Conservation (phyloP, 1,140 invertebrate species). For the Zophobas morio region DNA sequence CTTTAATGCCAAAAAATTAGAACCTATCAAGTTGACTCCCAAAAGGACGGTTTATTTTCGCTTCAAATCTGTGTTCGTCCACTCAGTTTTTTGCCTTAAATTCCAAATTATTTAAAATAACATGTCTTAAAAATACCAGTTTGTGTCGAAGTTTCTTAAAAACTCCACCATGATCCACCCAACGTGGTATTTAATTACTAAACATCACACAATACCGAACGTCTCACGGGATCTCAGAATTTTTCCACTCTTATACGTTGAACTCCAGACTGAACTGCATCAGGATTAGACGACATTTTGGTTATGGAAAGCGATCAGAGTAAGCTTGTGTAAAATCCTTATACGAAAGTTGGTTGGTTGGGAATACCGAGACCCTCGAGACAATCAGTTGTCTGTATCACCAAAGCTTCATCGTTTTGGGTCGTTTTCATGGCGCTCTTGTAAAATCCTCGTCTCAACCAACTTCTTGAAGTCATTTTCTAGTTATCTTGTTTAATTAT, state of each 20-base stretch:
- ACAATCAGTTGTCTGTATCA: conserved; percentile 41
- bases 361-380: conserved; percentile 27
- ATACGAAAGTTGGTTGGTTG: conserved; percentile 27
- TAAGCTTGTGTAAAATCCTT: conserved; percentile 39
- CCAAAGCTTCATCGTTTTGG: conserved; percentile 33
- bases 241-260: conserved; percentile 29
- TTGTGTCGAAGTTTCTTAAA: too few relatives aligned
- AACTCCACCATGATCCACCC: too few relatives aligned
- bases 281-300: conserved; percentile 38
- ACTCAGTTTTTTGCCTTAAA: too few relatives aligned
- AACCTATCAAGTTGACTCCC: too few relatives aligned
- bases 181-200: too few relatives aligned
- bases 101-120: too few relatives aligned
- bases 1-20: too few relatives aligned
- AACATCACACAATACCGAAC: neutral
- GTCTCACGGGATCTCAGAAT: conserved; percentile 21
- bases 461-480: conserved; percentile 37
- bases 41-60: too few relatives aligned
- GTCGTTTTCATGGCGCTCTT: conserved; percentile 29
- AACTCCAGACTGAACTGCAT: conserved; percentile 33
- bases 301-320: conserved; percentile 39
- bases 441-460: conserved; percentile 27
- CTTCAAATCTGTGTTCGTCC: too few relatives aligned
- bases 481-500: conserved; percentile 42
- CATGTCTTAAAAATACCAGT: too few relatives aligned